These are phyloP conservation scores for Argyresthia goedartella DNA, from an alignment of 2,888 invertebrate species.

Conservation along the genomic window DNA sequence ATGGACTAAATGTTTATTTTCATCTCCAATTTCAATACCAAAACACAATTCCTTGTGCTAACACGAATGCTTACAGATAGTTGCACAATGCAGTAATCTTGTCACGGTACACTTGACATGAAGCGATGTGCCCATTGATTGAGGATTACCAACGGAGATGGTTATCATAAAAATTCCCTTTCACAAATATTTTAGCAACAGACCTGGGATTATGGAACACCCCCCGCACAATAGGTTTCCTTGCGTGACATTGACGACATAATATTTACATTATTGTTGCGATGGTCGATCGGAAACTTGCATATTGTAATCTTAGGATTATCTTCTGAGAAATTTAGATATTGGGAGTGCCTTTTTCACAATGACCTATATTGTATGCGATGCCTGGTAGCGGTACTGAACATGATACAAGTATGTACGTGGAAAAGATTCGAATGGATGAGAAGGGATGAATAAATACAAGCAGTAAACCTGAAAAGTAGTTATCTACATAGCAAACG, in stretches of 20 bases:
- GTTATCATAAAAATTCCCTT: conserved; percentile 13
- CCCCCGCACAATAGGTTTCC: background rate
- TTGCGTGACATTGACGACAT: conserved; percentile 12
- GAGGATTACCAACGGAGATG: conserved; percentile 43
- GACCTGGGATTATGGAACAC: conserved; percentile 1
- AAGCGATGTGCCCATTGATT: conserved; percentile 42
- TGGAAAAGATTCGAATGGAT: no score
- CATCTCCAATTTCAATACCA: background rate
- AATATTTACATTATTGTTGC: conserved; percentile 12
- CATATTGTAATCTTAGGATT: background rate
- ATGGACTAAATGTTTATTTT: background rate
- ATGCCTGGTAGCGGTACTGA: no score
- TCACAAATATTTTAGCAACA: conserved; percentile 15
- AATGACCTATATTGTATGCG: no score
- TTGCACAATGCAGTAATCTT: conserved; percentile 61
- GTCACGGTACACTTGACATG: conserved; percentile 66
- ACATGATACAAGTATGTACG: no score
- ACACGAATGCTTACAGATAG: conserved; percentile 10
- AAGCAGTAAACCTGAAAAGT: no score
- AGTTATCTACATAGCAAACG: no score
- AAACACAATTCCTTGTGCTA: background rate
- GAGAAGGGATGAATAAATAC: no score
- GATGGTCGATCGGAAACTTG: background rate
- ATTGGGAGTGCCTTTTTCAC: no score
- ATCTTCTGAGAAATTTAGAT: background rate